Percentiles rank a stretch among this genome's conserved stretches.
phyloP scores from a whole-genome alignment of 2,888 invertebrate genomes.

The Athalia rosae region DNA sequence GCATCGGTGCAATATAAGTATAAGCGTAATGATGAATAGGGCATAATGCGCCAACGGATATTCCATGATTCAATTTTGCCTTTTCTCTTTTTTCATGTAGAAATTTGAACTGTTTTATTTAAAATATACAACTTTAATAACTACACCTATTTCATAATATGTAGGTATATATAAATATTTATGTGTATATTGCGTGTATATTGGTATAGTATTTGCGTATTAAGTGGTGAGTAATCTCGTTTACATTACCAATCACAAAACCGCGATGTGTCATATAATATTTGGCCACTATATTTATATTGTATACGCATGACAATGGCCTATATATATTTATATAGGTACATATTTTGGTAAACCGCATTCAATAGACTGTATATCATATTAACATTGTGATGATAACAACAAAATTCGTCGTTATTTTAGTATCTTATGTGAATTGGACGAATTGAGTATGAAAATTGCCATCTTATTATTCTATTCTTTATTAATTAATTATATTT shows the following conservation, averaged over 20 bases:
- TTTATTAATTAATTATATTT: too few species aligned
- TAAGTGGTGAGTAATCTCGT: constrained; percentile 5
- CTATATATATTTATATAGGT: background rate
- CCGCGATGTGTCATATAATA: background rate
- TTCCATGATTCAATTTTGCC: background rate
- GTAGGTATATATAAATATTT: too few species aligned
- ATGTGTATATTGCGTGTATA: too few species aligned
- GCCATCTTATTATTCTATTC: background rate
- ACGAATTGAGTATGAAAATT: constrained; percentile 6
- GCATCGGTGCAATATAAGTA: too few species aligned
- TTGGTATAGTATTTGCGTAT: constrained; percentile 1
- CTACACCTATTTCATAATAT: constrained; percentile 8
- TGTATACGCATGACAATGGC: background rate
- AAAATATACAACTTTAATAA: constrained; percentile 42
- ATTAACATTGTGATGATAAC: background rate
- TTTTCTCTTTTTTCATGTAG: background rate
- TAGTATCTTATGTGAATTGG: background rate
- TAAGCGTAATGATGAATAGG: too few species aligned
- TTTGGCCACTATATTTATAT: constrained; percentile 27
- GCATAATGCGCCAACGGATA: background rate
- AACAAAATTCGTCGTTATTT: background rate
- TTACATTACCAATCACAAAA: constrained; percentile 5
- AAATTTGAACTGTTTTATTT: constrained; percentile 39
- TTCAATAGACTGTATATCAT: constrained; percentile 14
- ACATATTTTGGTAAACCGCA: constrained; percentile 24